These are phyloP conservation scores for Bergia sp. DNA, from an alignment of 92 coral and sea anemone species.

Conservation along the genomic window DNA sequence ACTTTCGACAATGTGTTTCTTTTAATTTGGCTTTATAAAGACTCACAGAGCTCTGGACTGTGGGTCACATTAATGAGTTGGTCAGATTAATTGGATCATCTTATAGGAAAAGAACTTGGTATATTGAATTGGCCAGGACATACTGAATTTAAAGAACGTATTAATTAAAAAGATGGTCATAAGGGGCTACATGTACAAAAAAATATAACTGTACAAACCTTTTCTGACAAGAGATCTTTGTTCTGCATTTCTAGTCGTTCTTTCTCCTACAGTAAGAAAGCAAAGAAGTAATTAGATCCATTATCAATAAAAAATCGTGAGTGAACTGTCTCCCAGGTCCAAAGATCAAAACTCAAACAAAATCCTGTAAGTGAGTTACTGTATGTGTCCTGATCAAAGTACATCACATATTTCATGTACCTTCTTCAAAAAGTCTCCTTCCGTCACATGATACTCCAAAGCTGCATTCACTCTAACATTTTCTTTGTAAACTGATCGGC, in stretches of 20 bases:
- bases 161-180: neutral
- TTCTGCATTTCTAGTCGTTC: constrained; percentile 68
- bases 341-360: neutral
- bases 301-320: neutral
- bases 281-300: neutral
- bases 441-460: constrained; percentile 85
- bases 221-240: constrained; percentile 74
- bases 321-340: neutral
- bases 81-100: no score
- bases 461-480: constrained; percentile 95
- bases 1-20: no score
- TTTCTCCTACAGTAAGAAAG: constrained; percentile 65
- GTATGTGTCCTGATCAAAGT: no score
- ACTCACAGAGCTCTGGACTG: no score
- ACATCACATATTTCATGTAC: constrained; percentile 34
- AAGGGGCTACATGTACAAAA: neutral
- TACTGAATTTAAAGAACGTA: no score
- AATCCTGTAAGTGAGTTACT: neutral
- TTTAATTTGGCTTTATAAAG: no score
- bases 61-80: no score
- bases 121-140: no score
- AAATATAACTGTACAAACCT: constrained; percentile 52
- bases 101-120: no score
- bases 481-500: constrained; percentile 97
- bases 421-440: constrained; percentile 89